Percentiles rank a stretch among this genome's conserved stretches.
phyloP scores from a whole-genome alignment of 2,113 vertebrate genomes.

The Hyaena hyaena region DNA sequence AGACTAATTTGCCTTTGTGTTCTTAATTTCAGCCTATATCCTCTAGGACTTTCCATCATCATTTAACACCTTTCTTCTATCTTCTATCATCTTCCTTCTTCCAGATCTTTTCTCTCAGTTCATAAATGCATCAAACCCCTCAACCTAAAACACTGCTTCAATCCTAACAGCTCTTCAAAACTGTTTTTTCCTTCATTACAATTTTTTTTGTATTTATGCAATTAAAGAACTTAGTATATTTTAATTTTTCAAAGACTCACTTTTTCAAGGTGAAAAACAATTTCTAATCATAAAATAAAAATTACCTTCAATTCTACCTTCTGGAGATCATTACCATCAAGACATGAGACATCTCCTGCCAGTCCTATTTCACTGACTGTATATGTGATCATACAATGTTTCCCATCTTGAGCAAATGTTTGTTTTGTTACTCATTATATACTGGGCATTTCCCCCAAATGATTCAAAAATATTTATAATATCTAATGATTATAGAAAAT shows the following conservation, averaged over 20 bases:
- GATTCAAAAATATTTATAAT: not conserved
- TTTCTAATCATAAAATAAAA: constrained; percentile 35
- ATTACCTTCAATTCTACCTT: not conserved
- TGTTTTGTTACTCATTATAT: not conserved
- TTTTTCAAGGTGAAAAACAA: not conserved
- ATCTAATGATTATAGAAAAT: not conserved
- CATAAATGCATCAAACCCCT: not conserved
- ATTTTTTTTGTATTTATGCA: not conserved
- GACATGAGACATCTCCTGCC: not conserved
- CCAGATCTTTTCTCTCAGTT: not conserved
- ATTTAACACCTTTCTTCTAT: not conserved
- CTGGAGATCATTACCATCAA: not conserved
- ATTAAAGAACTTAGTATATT: not conserved
- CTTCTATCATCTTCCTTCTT: not conserved
- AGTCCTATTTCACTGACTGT: not conserved
- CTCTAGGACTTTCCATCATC: not conserved
- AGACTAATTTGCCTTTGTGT: not conserved
- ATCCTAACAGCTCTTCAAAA: not conserved
- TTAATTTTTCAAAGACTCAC: not conserved
- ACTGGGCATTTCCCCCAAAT: not conserved
- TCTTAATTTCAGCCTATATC: not conserved
- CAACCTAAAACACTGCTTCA: constrained; percentile 8
- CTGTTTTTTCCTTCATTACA: not conserved
- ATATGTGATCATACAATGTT: not conserved
- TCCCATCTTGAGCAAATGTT: not conserved